Evolutionary conservation across 2,113 vertebrate species (phyloP).

Genomic region (Daphoenositta chrysoptera): DNA sequence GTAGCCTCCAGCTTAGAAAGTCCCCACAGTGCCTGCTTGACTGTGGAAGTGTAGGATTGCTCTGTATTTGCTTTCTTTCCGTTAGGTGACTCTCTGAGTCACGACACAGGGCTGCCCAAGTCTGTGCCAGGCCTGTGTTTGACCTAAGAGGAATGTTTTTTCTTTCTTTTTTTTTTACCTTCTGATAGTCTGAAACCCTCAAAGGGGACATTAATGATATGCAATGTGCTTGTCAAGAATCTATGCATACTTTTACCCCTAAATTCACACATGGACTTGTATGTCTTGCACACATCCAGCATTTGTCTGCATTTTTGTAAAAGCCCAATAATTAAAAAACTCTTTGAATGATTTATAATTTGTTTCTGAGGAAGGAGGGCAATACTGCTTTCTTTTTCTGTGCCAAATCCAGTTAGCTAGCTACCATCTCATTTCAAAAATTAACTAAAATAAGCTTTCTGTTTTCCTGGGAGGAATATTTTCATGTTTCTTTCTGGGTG

Average conservation of each 20-base stretch:
- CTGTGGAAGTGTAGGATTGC: not conserved
- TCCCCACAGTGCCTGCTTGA: not conserved
- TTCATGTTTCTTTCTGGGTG: conserved; percentile 45
- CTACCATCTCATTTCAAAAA: not conserved
- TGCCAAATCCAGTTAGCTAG: not conserved
- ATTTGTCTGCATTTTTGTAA: not conserved
- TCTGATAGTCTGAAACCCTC: not conserved
- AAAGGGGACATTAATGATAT: not conserved
- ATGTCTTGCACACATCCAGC: not conserved
- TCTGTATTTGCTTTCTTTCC: not conserved
- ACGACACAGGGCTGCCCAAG: not conserved
- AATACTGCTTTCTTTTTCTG: not conserved
- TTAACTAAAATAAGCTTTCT: conserved; percentile 15
- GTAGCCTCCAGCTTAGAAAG: not conserved
- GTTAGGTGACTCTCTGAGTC: not conserved
- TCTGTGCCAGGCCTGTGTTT: not conserved
- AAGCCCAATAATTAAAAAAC: not conserved
- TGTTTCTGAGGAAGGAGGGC: not conserved
- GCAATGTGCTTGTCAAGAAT: not conserved
- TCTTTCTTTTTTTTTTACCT: not conserved
- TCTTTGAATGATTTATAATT: not conserved
- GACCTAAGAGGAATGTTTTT: not conserved
- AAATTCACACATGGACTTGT: not conserved
- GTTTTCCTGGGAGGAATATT: conserved; percentile 49
- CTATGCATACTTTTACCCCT: not conserved